Percentiles rank a stretch among this genome's conserved stretches.
Conservation (phyloP, 2,888 invertebrate genomes). For the Heliconius hortense region DNA sequence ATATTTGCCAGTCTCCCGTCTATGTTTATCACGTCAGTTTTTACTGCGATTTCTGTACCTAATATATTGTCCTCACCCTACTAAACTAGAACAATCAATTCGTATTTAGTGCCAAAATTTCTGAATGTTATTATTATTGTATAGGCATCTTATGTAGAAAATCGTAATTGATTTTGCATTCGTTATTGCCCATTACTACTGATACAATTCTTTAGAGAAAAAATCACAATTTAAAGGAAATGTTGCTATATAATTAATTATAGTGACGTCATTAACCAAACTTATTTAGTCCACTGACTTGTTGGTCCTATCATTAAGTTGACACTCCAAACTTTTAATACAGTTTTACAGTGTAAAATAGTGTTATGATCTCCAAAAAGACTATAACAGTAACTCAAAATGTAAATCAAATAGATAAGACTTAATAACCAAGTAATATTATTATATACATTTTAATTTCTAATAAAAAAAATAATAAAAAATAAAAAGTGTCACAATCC, state of each 20-base stretch:
- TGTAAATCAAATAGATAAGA: neutral
- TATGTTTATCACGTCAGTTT: neutral
- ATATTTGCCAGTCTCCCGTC: conserved; percentile 15
- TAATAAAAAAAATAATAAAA: neutral
- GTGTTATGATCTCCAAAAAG: neutral
- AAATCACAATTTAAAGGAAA: conserved; percentile 1
- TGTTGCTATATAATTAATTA: neutral
- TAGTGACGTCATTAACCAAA: conserved; percentile 21
- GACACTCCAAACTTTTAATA: neutral
- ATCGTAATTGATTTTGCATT: neutral
- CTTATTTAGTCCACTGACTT: neutral
- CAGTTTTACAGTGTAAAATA: neutral
- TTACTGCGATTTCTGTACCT: neutral
- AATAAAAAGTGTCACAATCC: no score
- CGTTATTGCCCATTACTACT: neutral
- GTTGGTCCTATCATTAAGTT: neutral
- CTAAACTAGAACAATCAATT: neutral
- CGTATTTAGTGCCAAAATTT: conserved; percentile 41
- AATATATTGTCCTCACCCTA: neutral
- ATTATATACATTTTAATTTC: neutral
- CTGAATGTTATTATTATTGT: conserved; percentile 33
- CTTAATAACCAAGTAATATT: neutral
- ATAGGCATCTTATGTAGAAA: neutral
- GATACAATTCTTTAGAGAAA: neutral
- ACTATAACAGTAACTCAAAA: neutral